phyloP scores from a whole-genome alignment of 2,797 vertebrate genomes.

The Adrianichthys oophorus region DNA sequence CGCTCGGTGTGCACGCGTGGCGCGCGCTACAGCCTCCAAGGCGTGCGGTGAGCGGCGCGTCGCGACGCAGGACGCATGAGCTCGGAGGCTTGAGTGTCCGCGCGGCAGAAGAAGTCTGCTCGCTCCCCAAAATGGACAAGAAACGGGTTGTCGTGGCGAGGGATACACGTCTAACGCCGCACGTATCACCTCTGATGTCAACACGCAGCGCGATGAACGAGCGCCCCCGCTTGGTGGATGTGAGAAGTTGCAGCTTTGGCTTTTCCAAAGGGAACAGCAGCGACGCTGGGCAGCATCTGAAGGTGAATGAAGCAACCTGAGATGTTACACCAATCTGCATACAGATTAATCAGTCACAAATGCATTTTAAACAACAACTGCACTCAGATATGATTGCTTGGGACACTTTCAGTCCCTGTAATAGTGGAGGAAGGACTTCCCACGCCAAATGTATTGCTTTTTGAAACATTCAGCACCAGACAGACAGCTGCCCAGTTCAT shows the following conservation, averaged over 20 bases:
- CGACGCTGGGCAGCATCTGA: slow-evolving; percentile 1
- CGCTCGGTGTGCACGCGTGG: slow-evolving; percentile 62
- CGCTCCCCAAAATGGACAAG: slow-evolving; percentile 81
- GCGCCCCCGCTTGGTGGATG: slow-evolving; percentile 55
- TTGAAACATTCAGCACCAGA: slow-evolving; percentile 71
- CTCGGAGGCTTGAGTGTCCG: slow-evolving; percentile 49
- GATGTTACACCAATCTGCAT: background rate
- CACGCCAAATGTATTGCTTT: background rate
- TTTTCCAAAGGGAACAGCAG: slow-evolving; percentile 17
- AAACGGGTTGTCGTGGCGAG: slow-evolving; percentile 80
- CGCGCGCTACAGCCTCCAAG: slow-evolving; percentile 53
- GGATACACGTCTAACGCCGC: slow-evolving; percentile 73
- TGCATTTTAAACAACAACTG: background rate
- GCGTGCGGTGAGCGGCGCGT: slow-evolving; percentile 46
- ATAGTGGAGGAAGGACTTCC: too few species aligned
- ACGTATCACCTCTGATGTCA: slow-evolving; percentile 81
- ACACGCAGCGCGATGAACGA: slow-evolving; percentile 59
- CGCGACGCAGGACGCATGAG: slow-evolving; percentile 41
- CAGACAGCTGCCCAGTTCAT: slow-evolving; percentile 62
- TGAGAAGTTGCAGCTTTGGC: slow-evolving; percentile 46
- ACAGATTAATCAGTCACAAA: background rate
- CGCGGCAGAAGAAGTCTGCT: slow-evolving; percentile 48
- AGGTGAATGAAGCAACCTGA: too few species aligned
- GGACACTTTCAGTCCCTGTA: too few species aligned
- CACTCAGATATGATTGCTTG: background rate